Evolutionary conservation across 2,797 vertebrate genomes (phyloP).

Genomic region (Cyclura pinguis): DNA sequence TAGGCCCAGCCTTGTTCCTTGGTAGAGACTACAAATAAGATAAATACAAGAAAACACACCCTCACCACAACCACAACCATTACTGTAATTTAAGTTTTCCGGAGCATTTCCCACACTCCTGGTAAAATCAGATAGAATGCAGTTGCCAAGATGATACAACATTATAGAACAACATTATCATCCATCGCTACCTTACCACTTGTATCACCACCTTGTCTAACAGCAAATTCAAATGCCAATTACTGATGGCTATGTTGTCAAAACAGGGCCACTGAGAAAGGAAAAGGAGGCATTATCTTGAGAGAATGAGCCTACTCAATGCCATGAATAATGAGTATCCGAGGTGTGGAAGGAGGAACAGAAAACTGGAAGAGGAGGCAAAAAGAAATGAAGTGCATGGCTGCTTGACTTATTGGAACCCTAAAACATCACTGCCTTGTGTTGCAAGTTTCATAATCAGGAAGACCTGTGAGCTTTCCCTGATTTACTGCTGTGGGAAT

Average conservation of each 20-base stretch:
- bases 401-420: neutral
- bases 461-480: neutral
- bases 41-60: neutral
- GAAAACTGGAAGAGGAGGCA: neutral
- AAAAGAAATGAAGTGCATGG: neutral
- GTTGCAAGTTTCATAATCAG: no score
- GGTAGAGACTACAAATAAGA: neutral
- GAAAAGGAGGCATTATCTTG: neutral
- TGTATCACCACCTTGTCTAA: no score
- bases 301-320: neutral
- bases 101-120: neutral
- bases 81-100: neutral
- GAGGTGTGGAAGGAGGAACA: neutral
- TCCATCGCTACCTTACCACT: no score
- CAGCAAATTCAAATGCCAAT: no score
- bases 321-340: neutral
- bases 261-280: no score
- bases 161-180: neutral
- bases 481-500: neutral
- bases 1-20: neutral
- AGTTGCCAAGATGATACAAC: neutral
- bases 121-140: neutral
- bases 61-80: neutral
- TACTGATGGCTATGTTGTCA: no score
- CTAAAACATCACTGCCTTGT: neutral